Base-by-base conservation (phyloP, 2,888 invertebrate species). In the Ypsolopha sequella region DNA sequence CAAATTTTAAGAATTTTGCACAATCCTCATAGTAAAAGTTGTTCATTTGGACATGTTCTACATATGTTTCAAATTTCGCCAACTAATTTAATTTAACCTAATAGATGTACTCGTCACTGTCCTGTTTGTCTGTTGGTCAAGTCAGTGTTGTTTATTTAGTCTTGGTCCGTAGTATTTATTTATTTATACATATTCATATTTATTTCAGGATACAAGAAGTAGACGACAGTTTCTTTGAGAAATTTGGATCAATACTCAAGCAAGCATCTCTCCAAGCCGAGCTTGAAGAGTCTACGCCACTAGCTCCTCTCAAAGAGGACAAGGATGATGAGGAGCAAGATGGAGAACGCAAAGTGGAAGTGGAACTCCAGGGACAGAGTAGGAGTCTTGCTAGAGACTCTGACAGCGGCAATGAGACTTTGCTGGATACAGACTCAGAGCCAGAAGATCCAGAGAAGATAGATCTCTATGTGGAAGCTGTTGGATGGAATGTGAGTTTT, bases 151-250 rank as follows among this genome's bases (percentile, higher is more conserved):
- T n/a, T n/a, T n/a, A n/a, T n/a, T n/a, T n/a, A n/a, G n/a, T n/a
- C n/a, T n/a, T n/a, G n/a, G n/a, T n/a, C n/a, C n/a, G n/a, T n/a
- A n/a, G n/a, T n/a, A n/a, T n/a, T n/a, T n/a, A n/a, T n/a, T n/a
- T n/a, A n/a, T n/a, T n/a, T n/a, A n/a, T n/a, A n/a, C n/a, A n/a
- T n/a, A n/a, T n/a, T 24, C 24, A 24, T 24, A 24, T 24, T 4
- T 24, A 24, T 87, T 87, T 49, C 84, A 93, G 93, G 82, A 89
- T 95, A 58, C 94, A 94, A 82, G 92, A 94, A 80, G 88, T 92
- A 13, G 95, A 95, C 73, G 93, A 92, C 60, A 92, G 94, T 49
- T 95, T 95, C 76, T 95, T 95, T 70, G 95, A 95, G 72, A 93
- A 92, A 65, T 93, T 95, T 62, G 94, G 94, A 0, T 91, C 92